Evolutionary conservation across 2,113 vertebrate species (phyloP).

Genomic region (Oriolus oriolus): DNA sequence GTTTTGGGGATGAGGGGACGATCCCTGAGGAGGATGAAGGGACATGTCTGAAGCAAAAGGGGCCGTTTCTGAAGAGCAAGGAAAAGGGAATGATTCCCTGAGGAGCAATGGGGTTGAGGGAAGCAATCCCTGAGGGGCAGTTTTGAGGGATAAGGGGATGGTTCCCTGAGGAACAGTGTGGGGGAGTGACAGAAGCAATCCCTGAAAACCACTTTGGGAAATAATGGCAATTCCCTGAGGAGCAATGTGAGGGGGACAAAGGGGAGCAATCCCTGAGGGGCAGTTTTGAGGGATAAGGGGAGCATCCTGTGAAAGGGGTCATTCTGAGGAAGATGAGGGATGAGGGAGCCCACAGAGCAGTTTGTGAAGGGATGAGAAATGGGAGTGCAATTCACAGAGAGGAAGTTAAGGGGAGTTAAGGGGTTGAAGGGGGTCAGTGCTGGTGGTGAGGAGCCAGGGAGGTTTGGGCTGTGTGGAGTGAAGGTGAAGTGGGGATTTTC

Average conservation of each 20-base stretch:
- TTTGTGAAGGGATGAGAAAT: not conserved
- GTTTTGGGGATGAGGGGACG: not conserved
- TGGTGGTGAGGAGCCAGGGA: not conserved
- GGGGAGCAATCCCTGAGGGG: not conserved
- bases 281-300: not conserved
- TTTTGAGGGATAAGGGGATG: not conserved
- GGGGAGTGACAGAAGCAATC: not conserved
- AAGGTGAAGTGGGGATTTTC: not conserved
- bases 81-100: not conserved
- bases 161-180: not conserved
- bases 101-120: not conserved
- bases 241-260: not conserved
- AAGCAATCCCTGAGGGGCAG: not conserved
- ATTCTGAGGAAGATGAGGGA: not conserved
- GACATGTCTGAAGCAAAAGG: not conserved
- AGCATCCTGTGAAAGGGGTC: not conserved
- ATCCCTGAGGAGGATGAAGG: not conserved
- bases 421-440: not conserved
- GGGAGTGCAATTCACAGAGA: not conserved
- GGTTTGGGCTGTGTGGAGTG: not conserved
- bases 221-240: accelerated
- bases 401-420: not conserved
- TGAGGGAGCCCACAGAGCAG: not conserved
- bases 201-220: not conserved
- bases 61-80: not conserved